These are phyloP conservation scores for Chironomus tepperi DNA, from an alignment of 1,140 invertebrate genomes.

Conservation along the genomic window DNA sequence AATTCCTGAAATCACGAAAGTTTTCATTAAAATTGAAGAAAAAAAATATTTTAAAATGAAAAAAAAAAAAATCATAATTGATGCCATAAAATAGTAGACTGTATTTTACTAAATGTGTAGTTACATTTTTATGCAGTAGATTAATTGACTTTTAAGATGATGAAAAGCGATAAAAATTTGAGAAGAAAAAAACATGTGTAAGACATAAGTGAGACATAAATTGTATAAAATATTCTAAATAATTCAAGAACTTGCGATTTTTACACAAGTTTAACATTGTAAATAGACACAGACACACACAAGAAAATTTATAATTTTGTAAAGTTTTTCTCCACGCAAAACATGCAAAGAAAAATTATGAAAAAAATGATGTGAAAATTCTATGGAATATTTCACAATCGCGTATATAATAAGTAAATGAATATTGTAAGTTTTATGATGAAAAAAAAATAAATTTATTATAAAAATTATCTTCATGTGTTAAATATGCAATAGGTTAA, in stretches of 20 bases:
- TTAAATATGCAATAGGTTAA: conserved; percentile 14
- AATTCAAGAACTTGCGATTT: neutral
- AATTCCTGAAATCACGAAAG: too few relatives aligned
- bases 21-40: too few relatives aligned
- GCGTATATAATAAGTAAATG: too few relatives aligned
- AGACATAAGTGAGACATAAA: neutral
- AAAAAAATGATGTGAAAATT: too few relatives aligned
- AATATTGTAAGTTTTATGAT: too few relatives aligned
- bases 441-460: too few relatives aligned
- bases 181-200: neutral
- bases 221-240: conserved; percentile 10
- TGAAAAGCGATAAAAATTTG: neutral
- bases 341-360: neutral
- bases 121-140: conserved; percentile 11
- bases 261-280: neutral
- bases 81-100: conserved; percentile 23
- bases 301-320: neutral
- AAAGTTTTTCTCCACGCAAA: neutral
- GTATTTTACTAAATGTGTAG: conserved; percentile 23
- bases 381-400: too few relatives aligned
- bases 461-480: conserved; percentile 11
- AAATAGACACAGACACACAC: neutral
- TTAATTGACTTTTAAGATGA: conserved; percentile 12
- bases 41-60: neutral
- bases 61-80: conserved; percentile 19